These are phyloP conservation scores for Zelleria hepariella DNA, from an alignment of 2,888 invertebrate genomes.

Conservation along the genomic window DNA sequence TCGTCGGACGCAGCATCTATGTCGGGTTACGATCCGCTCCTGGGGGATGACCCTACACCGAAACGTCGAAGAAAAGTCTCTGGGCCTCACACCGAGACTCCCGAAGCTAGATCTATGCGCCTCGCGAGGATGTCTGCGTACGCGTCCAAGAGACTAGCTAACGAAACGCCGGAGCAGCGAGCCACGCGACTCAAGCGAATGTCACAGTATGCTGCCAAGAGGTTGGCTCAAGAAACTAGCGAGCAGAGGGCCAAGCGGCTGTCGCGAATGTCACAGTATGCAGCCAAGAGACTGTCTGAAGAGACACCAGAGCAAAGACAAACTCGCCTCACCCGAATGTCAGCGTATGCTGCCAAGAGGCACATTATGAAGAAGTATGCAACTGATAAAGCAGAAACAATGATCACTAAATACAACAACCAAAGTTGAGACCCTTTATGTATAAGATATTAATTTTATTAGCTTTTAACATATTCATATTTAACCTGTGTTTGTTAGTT, in stretches of 20 bases:
- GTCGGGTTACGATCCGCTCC: constrained; percentile 32
- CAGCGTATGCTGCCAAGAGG: constrained; percentile 55
- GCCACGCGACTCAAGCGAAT: constrained; percentile 48
- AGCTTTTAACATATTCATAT: no score
- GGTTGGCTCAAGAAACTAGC: constrained; percentile 46
- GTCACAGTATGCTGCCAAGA: constrained; percentile 59
- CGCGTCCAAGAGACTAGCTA: constrained; percentile 55
- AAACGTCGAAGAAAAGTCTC: constrained; percentile 27
- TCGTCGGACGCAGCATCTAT: constrained; percentile 17
- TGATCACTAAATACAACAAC: background rate
- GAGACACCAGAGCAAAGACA: constrained; percentile 54
- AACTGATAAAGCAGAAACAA: background rate
- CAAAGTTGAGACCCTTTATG: background rate
- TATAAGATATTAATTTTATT: no score
- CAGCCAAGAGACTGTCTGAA: constrained; percentile 51
- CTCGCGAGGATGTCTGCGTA: constrained; percentile 62
- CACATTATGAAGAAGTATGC: constrained; percentile 41
- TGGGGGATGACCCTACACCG: constrained; percentile 14
- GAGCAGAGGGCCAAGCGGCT: constrained; percentile 52
- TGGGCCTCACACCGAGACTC: constrained; percentile 33
- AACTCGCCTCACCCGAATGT: constrained; percentile 49
- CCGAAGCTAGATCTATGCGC: constrained; percentile 43
- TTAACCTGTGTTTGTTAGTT: no score
- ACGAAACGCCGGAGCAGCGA: constrained; percentile 53
- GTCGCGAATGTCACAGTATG: constrained; percentile 60